Evolutionary conservation across 92 coral and sea anemone genomes (phyloP).

Genomic region (Palythoa grandiflora): DNA sequence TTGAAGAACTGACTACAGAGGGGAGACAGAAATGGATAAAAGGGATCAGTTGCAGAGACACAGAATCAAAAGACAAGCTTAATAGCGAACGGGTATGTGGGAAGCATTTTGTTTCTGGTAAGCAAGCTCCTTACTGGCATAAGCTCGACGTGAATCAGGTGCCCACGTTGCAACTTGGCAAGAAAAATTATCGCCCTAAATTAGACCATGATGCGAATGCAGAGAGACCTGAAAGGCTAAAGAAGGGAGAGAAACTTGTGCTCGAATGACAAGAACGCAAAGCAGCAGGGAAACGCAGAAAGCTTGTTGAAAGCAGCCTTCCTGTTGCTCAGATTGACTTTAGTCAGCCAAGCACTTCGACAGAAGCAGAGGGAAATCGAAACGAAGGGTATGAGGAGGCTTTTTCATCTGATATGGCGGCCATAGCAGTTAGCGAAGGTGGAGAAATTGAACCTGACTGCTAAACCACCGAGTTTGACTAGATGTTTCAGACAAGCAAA

Average conservation of each 20-base stretch:
- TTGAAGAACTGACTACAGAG: too few species aligned
- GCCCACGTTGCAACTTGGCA: slow-evolving; percentile 2
- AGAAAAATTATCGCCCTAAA: slow-evolving; percentile 8
- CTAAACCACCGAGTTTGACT: slow-evolving; percentile 27
- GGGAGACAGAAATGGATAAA: too few species aligned
- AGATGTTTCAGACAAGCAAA: slow-evolving; percentile 9
- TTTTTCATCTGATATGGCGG: not conserved
- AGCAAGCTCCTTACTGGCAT: slow-evolving; percentile 7
- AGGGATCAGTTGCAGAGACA: too few species aligned
- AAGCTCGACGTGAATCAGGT: not conserved
- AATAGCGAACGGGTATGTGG: slow-evolving; percentile 5
- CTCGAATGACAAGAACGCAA: slow-evolving; percentile 2
- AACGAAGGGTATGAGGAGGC: slow-evolving; percentile 28
- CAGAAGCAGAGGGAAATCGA: not conserved
- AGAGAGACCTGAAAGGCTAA: not conserved
- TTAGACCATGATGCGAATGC: not conserved
- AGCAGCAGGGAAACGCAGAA: not conserved
- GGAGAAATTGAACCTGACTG: slow-evolving; percentile 5
- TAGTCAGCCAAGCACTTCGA: slow-evolving; percentile 31
- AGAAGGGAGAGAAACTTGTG: not conserved
- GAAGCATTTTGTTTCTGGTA: not conserved
- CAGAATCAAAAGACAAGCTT: too few species aligned
- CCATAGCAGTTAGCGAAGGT: not conserved
- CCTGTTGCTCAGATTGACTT: slow-evolving; percentile 41
- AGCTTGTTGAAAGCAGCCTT: slow-evolving; percentile 37